Base-by-base conservation (phyloP, 2,113 vertebrate genomes). In the Solenodon paradoxus region DNA sequence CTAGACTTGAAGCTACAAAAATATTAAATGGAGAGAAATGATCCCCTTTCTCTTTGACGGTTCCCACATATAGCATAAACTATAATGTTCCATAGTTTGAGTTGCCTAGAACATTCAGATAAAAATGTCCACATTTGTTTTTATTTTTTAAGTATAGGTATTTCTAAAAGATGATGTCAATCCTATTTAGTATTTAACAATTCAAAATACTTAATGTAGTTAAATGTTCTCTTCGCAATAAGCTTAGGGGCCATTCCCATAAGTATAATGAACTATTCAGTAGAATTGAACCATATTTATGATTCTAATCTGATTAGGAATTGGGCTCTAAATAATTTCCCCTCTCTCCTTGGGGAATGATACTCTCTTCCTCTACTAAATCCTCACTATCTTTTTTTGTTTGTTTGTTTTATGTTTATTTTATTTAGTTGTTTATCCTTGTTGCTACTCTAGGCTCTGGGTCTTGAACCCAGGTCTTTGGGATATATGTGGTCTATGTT, bases 321-420 rank as follows among this genome's bases (percentile, higher is more conserved):
- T 11, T 85, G 72, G 94, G 61, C 77, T 96, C 42, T 49, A 89
- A n/a, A 45, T 26, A 88, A 94, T 59, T 57, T 35, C 81, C 61
- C 55, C 64, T 85, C 75, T n/a, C 81, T 96, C 93, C 80, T 74
- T 17, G 32, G 95, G 94, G 96, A 85, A 87, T 84, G 20, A 63
- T 42, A 63, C 81, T 96, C 84, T 88, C 86, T 95, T 96, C 66
- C 84, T 22, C 61, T 79, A 96, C 92, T 71, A 93, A 97, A 97
- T 97, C 94, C 96, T 97, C 92, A 95, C 95, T 97, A 97, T 92
- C 96, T 97, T 97, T 97, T 83, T n/a, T n/a, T n/a, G n/a, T n/a
- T n/a, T n/a, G n/a, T n/a, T n/a, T n/a, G n/a, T n/a, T n/a, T n/a
- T n/a, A n/a, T n/a, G n/a, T n/a, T n/a, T n/a, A n/a, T n/a, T n/a